These are phyloP conservation scores for Diloba caeruleocephala DNA, from an alignment of 2,888 invertebrate species.

Conservation along the genomic window DNA sequence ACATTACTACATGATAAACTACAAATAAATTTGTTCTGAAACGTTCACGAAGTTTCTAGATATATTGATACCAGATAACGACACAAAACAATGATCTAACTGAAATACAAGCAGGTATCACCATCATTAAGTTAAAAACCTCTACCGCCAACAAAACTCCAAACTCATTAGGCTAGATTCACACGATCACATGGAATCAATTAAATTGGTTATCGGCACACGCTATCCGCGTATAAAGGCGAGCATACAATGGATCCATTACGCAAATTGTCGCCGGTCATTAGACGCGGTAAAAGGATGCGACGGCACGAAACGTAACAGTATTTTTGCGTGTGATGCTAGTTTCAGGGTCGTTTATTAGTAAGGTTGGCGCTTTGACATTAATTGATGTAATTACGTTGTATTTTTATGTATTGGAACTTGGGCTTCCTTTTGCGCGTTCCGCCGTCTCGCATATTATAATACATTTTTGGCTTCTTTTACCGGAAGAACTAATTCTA, in stretches of 20 bases:
- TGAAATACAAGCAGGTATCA: too few species aligned
- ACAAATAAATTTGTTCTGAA: too few species aligned
- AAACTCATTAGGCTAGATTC: slow-evolving; percentile 72
- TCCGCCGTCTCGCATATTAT: too few species aligned
- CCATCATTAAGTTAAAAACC: slow-evolving; percentile 9
- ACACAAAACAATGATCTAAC: not conserved
- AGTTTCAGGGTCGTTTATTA: slow-evolving; percentile 58
- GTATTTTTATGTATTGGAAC: slow-evolving; percentile 14
- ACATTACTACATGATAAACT: too few species aligned
- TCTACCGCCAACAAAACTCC: slow-evolving; percentile 19
- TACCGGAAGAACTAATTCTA: too few species aligned
- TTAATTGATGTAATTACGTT: slow-evolving; percentile 57
- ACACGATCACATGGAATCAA: slow-evolving; percentile 72
- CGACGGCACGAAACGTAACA: slow-evolving; percentile 64
- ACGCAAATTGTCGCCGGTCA: slow-evolving; percentile 83
- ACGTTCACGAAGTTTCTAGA: too few species aligned
- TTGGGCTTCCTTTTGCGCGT: not conserved
- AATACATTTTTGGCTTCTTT: too few species aligned
- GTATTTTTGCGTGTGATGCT: slow-evolving; percentile 82
- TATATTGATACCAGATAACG: too few species aligned
- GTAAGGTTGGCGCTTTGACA: slow-evolving; percentile 40
- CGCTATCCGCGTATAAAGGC: slow-evolving; percentile 82
- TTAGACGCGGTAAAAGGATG: slow-evolving; percentile 62
- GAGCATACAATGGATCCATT: slow-evolving; percentile 84
- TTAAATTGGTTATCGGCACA: slow-evolving; percentile 72